phyloP scores from a whole-genome alignment of 2,113 vertebrate species.

The Propithecus coquereli region DNA sequence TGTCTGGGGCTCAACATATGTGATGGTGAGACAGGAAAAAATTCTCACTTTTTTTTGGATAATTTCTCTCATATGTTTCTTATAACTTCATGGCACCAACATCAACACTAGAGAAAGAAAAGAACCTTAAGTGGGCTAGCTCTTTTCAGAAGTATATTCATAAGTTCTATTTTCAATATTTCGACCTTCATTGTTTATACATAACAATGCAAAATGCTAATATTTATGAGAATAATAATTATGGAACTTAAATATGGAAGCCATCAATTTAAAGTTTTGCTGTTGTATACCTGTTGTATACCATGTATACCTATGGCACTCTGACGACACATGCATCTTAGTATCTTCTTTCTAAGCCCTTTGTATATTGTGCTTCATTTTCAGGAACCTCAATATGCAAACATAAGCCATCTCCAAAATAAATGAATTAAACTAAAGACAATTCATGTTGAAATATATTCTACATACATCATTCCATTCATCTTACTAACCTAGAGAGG shows the following conservation, averaged over 20 bases:
- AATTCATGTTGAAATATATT: background rate
- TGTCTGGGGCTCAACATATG: conserved; percentile 80
- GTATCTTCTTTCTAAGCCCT: background rate
- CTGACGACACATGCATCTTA: background rate
- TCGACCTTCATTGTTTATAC: background rate
- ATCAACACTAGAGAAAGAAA: conserved; percentile 44
- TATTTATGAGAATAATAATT: conserved; percentile 10
- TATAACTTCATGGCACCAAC: conserved; percentile 75
- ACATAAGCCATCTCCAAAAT: background rate
- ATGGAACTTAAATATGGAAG: background rate
- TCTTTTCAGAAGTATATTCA: conserved; percentile 15
- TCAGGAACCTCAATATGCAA: background rate
- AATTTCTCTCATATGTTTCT: conserved; percentile 80
- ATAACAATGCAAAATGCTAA: background rate
- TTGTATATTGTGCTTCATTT: background rate
- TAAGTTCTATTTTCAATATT: conserved; percentile 17
- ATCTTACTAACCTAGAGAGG: background rate
- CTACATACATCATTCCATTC: background rate
- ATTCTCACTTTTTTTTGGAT: conserved; percentile 77
- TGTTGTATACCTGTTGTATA: background rate
- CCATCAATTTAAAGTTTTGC: background rate
- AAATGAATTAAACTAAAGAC: background rate
- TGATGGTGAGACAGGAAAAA: conserved; percentile 78
- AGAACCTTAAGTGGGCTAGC: background rate
- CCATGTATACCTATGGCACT: background rate